Base-by-base conservation (phyloP, 2,888 invertebrate species). In the Idaea aversata region DNA sequence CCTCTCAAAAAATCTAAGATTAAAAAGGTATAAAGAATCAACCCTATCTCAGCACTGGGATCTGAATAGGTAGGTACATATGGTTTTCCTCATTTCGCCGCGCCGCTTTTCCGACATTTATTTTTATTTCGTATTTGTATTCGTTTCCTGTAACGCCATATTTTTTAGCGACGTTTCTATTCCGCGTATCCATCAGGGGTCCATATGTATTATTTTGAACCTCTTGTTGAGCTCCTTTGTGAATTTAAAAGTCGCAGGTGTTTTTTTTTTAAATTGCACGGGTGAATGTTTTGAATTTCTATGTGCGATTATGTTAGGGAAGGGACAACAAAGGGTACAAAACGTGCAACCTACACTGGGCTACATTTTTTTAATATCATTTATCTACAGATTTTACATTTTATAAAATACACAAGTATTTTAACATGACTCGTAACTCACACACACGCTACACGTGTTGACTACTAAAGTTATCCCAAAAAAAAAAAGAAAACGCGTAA, bases 71-170 rank as follows among this genome's bases (percentile, higher is more conserved):
- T 16, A 80, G 83, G 5, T 16, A 16, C 86, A 87, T 88, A 88
- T 87, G 88, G 86, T 88, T 88, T 88, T 88, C 86, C 86, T 89
- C 88, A 88, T 89, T 88, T 88, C 86, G 87, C 73, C 83, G 69
- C 78, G 74, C 81, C 84, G 84, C 81, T 84, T 83, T 81, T 78
- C 79, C 83, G 84, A 82, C 86, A 82, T 88, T 90, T 88, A 88
- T 90, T 91, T 90, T 88, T 88, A 88, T 88, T 47, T 87, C 83
- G 83, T 88, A 87, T 92, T 90, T 90, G 90, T 91, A 91, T 93
- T 90, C 91, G 85, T 88, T 89, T 90, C 89, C 88, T 86, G 90
- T 88, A 80, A 83, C 82, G 84, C 82, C 80, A 84, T 90, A 88
- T 90, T 87, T 88, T 85, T 86, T 85, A 82, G 81, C 82, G 86